phyloP scores from a whole-genome alignment of 2,113 vertebrate genomes.

The Semnornis frantzii region DNA sequence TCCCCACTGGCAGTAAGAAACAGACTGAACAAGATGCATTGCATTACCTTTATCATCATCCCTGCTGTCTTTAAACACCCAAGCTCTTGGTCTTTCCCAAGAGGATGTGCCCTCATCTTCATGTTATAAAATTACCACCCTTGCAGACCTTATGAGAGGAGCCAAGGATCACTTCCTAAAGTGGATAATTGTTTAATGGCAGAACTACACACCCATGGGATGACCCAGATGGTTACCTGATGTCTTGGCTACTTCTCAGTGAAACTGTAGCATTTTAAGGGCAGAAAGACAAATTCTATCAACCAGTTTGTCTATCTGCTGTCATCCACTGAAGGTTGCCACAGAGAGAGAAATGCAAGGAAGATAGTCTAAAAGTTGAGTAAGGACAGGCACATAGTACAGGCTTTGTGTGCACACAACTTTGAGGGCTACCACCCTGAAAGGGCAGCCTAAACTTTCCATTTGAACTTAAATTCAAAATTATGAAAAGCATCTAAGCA shows the following conservation, averaged over 20 bases:
- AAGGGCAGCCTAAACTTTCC: not conserved
- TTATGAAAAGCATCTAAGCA: not conserved
- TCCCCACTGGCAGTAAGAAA: not conserved
- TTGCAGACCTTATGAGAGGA: not conserved
- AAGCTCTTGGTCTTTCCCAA: not conserved
- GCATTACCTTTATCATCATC: not conserved
- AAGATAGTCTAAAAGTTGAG: not conserved
- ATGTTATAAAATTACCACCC: not conserved
- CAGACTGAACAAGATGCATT: not conserved
- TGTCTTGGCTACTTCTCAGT: not conserved
- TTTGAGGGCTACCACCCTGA: not conserved
- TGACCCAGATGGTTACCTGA: not conserved
- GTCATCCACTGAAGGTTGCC: not conserved
- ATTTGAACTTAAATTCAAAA: not conserved
- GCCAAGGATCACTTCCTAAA: not conserved
- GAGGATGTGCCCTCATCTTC: not conserved
- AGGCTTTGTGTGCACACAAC: not conserved
- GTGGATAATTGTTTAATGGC: not conserved
- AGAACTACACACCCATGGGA: not conserved
- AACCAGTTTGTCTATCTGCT: not conserved
- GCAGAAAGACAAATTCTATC: not conserved
- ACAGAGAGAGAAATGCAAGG: not conserved
- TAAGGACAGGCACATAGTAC: not conserved
- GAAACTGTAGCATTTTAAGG: not conserved
- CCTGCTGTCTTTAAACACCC: not conserved